Conservation (phyloP, 2,888 invertebrate genomes). For the Priocnemis perturbator region DNA sequence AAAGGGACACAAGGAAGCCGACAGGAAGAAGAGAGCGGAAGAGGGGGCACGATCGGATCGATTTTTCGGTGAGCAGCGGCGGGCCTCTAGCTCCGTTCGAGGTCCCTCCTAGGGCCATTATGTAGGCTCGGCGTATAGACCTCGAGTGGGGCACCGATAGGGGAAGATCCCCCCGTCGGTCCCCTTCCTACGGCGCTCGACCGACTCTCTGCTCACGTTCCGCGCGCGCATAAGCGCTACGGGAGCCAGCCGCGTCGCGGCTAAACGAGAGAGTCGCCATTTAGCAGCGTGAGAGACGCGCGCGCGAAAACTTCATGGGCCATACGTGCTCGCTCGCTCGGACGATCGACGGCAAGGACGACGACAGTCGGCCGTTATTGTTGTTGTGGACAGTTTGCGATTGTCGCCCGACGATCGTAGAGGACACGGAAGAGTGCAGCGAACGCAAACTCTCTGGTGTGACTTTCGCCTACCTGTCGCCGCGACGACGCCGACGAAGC, state of each 20-base stretch:
- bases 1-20: too few relatives aligned
- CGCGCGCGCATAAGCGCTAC: conserved; percentile 50
- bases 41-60: too few relatives aligned
- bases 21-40: too few relatives aligned
- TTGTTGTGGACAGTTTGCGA: too few relatives aligned
- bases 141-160: conserved; percentile 14
- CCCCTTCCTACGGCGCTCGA: conserved; percentile 28
- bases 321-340: conserved; percentile 22
- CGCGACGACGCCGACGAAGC: too few relatives aligned
- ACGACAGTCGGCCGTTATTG: too few relatives aligned
- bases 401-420: too few relatives aligned
- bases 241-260: conserved; percentile 45
- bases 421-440: too few relatives aligned
- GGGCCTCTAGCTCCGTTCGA: conserved; percentile 7
- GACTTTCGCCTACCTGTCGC: too few relatives aligned
- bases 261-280: conserved; percentile 51
- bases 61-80: not conserved
- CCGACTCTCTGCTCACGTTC: conserved; percentile 40
- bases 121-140: conserved; percentile 3
- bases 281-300: conserved; percentile 48
- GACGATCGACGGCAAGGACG: conserved; percentile 36
- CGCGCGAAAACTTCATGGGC: conserved; percentile 35
- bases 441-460: too few relatives aligned
- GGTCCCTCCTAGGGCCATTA: conserved; percentile 25
- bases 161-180: conserved; percentile 41